Conservation (phyloP, 2,888 invertebrate genomes). For the Cyaniris semiargus region DNA sequence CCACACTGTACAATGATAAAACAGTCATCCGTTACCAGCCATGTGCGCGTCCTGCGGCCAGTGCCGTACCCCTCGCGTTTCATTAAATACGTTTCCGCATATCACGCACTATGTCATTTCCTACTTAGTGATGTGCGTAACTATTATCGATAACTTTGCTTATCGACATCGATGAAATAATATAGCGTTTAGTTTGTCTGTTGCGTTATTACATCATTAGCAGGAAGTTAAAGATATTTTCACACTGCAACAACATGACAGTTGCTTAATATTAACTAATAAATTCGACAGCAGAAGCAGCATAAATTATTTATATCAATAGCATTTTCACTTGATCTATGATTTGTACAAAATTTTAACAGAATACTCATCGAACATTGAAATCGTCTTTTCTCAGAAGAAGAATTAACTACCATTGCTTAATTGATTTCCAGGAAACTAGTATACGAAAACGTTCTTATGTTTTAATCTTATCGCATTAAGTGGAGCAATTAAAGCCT, state of each 20-base stretch:
- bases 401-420: constrained; percentile 1
- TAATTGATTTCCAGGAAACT: background rate
- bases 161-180: constrained; percentile 44
- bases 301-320: background rate
- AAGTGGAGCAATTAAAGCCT: constrained; percentile 14
- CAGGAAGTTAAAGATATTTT: too few relatives aligned
- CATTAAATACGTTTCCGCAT: constrained; percentile 80
- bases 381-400: background rate
- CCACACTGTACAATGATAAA: background rate
- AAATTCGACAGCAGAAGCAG: background rate
- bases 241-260: too few relatives aligned
- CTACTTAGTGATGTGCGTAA: constrained; percentile 57
- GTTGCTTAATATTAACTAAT: too few relatives aligned
- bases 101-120: constrained; percentile 81
- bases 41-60: constrained; percentile 40
- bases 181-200: background rate
- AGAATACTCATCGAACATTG: constrained; percentile 21
- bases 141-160: constrained; percentile 43
- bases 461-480: constrained; percentile 21
- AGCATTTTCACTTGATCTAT: background rate
- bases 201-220: too few relatives aligned
- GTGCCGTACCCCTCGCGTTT: constrained; percentile 70
- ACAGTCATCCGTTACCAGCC: background rate
- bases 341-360: background rate
- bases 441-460: background rate